Evolutionary conservation across 2,113 vertebrate species (phyloP).

Genomic region (Dendropsophus ebraccatus): DNA sequence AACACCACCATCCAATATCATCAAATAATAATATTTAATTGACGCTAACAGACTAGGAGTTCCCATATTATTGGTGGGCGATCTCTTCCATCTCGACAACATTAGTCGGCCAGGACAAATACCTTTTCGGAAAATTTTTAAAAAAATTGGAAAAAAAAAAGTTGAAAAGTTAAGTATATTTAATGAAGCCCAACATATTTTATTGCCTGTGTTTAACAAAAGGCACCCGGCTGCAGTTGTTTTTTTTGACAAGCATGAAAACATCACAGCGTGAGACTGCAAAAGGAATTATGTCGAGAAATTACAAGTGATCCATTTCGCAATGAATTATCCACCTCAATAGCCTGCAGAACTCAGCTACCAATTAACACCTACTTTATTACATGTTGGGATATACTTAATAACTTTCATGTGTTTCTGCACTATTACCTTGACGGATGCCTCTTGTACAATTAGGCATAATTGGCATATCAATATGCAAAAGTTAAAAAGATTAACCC

Average conservation of each 20-base stretch:
- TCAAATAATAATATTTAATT: too few species aligned
- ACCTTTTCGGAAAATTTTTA: constrained; percentile 68
- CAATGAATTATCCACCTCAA: constrained; percentile 92
- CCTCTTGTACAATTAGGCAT: constrained; percentile 94
- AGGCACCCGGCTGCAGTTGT: constrained; percentile 85
- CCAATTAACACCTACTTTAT: constrained; percentile 98
- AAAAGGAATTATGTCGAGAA: constrained; percentile 90
- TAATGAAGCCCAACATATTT: constrained; percentile 87
- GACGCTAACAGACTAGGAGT: background rate
- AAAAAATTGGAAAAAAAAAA: constrained; percentile 81
- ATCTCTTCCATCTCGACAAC: background rate
- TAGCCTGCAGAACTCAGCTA: constrained; percentile 89
- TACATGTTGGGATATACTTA: constrained; percentile 91
- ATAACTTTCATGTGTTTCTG: constrained; percentile 95
- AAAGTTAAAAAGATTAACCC: constrained; percentile 99
- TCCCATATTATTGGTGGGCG: background rate
- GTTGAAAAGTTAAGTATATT: constrained; percentile 88
- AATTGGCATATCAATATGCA: constrained; percentile 99
- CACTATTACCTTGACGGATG: constrained; percentile 99
- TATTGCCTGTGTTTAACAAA: constrained; percentile 89
- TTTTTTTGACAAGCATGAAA: constrained; percentile 85
- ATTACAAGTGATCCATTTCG: constrained; percentile 89
- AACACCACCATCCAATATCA: too few species aligned
- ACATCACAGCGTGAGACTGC: constrained; percentile 89
- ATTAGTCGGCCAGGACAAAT: constrained; percentile 59